Evolutionary conservation across 2,888 invertebrate genomes (phyloP), one percentile per base, ranked within the genome.

Genomic region (Spodoptera littoralis): DNA sequence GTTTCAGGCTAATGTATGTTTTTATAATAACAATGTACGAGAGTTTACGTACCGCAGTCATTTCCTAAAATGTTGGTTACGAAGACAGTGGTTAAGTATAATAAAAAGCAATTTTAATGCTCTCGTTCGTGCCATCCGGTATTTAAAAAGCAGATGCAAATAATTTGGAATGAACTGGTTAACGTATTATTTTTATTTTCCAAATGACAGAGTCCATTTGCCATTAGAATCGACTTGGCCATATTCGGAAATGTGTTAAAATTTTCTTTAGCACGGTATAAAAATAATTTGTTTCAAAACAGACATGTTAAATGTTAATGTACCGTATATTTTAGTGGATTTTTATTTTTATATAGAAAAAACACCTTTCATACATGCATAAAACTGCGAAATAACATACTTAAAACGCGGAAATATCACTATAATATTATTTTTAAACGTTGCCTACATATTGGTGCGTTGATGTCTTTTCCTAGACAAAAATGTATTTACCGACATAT

Each of bases 111-210:
- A 85, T 82, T 86, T 79, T 82, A 82, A 82, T 81, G 69, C 64
- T 79, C 74, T 81, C 56, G 60, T 85, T 83, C 83, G 77, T 83
- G 80, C 84, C 86, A 86, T 86, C 86, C 85, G 88, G 84, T 79
- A 84, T 86, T 90, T 84, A 84, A 85, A 83, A 72, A 80, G 81
- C 88, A 88, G 88, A 87, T 88, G 88, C 79, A 80, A 82, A 85
- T 85, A 81, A 80, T 83, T 85, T 82, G 64, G 62, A 74, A 56
- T 69, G 67, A 79, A 79, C 76, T 72, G 70, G 81, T 81, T 80
- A 48, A 65, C 59, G 55, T 54, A 50, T 51, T 53, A 43, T 36
- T 68, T 54, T 71, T 53, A 60, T 68, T 50, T 42, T 13, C 22
- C 11, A 61, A 73, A 59, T 66, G 70, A 68, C 72, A 63, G 48